Conservation (phyloP, 2,113 vertebrate species). For the Alethe diademata region DNA sequence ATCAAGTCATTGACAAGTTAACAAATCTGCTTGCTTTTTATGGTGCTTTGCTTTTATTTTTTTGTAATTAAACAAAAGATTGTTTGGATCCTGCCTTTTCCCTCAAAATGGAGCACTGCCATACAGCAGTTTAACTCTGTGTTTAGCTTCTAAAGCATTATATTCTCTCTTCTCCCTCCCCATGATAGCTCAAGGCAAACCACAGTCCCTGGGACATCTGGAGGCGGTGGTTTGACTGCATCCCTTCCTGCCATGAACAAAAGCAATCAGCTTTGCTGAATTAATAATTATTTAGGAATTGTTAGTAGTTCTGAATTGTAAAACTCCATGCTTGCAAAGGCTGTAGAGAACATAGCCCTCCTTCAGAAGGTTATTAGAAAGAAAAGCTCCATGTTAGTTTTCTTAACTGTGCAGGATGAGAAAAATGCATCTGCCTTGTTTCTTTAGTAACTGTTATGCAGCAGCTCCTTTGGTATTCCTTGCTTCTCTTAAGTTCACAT, state of each 20-base stretch:
- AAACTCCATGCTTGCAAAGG: background rate
- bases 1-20: background rate
- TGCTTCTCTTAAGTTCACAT: background rate
- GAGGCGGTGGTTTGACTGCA: background rate
- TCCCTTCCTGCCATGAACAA: background rate
- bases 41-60: background rate
- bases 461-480: background rate
- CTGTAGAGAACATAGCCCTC: background rate
- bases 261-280: background rate
- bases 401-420: background rate
- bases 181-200: background rate
- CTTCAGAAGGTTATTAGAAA: background rate
- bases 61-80: background rate
- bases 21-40: background rate
- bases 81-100: background rate
- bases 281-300: background rate
- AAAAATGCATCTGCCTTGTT: background rate
- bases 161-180: background rate
- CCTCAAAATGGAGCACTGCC: background rate
- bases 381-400: background rate
- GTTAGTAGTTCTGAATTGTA: conserved; percentile 17
- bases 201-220: background rate
- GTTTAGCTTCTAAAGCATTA: background rate
- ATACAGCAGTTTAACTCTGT: background rate
- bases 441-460: background rate